Evolutionary conservation across 2,888 invertebrate genomes (phyloP).

Genomic region (Uropetala carovei): DNA sequence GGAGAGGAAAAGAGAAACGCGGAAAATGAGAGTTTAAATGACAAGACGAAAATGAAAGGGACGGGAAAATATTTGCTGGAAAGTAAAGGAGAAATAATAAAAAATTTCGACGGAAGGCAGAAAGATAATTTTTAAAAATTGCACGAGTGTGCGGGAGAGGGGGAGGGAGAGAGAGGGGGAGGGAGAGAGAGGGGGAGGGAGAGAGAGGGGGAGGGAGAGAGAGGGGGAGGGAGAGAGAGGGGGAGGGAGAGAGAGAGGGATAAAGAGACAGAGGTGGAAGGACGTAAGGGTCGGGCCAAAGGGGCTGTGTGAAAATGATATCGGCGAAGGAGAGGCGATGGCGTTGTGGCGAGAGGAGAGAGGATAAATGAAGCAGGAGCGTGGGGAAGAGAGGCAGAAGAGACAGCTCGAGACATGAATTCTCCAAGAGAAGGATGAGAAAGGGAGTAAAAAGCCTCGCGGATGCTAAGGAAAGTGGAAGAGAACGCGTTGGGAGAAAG

Average conservation of each 20-base stretch:
- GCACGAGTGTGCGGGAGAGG: neutral
- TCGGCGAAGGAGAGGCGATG: neutral
- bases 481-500: neutral
- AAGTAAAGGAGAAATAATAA: neutral
- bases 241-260: neutral
- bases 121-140: neutral
- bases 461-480: neutral
- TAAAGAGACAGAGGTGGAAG: neutral
- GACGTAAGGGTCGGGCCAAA: neutral
- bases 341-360: neutral
- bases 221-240: neutral
- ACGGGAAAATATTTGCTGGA: neutral
- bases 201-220: neutral
- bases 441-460: neutral
- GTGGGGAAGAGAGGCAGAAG: neutral
- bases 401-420: neutral
- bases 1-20: neutral
- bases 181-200: neutral
- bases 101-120: neutral
- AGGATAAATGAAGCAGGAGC: constrained; percentile 8
- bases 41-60: neutral
- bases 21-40: neutral
- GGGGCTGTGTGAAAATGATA: neutral
- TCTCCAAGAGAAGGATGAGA: neutral
- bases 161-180: neutral